phyloP scores from a whole-genome alignment of 2,888 invertebrate genomes.

The Pheosia gnoma region DNA sequence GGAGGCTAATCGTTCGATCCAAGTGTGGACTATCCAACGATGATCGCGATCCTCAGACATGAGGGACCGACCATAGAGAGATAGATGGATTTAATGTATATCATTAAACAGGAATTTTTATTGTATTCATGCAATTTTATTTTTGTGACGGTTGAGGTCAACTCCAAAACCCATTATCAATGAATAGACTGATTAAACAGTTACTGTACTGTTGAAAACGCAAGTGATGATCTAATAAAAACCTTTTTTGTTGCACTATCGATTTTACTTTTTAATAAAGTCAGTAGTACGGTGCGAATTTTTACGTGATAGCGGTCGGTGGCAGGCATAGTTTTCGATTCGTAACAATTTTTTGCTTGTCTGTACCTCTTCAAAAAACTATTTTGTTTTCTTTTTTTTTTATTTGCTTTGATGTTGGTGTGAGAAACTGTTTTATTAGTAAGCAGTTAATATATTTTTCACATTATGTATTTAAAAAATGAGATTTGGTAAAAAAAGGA shows the following conservation, averaged over 20 bases:
- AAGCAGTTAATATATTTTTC: neutral
- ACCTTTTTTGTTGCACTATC: conserved; percentile 41
- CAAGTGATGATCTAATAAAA: conserved; percentile 58
- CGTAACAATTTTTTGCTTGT: conserved; percentile 3
- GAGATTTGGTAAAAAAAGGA: no score
- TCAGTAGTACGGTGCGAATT: neutral
- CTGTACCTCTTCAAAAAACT: neutral
- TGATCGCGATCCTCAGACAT: no score
- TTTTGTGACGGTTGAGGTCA: no score
- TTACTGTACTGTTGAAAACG: conserved; percentile 53
- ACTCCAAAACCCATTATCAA: no score
- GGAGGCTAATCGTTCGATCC: no score
- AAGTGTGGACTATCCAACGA: no score
- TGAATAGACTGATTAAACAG: conserved; percentile 2
- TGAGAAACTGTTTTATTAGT: neutral
- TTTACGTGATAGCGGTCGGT: neutral
- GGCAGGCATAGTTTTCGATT: neutral
- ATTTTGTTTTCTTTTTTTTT: neutral
- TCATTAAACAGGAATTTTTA: no score
- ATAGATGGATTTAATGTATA: no score
- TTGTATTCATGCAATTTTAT: no score
- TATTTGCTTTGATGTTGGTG: neutral
- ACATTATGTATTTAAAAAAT: neutral
- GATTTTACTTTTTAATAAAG: conserved; percentile 30
- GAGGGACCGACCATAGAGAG: no score